Percentiles rank a stretch among this genome's conserved stretches.
These are phyloP conservation scores for Xestia sexstrigata DNA, from an alignment of 2,888 invertebrate species.

Conservation along the genomic window DNA sequence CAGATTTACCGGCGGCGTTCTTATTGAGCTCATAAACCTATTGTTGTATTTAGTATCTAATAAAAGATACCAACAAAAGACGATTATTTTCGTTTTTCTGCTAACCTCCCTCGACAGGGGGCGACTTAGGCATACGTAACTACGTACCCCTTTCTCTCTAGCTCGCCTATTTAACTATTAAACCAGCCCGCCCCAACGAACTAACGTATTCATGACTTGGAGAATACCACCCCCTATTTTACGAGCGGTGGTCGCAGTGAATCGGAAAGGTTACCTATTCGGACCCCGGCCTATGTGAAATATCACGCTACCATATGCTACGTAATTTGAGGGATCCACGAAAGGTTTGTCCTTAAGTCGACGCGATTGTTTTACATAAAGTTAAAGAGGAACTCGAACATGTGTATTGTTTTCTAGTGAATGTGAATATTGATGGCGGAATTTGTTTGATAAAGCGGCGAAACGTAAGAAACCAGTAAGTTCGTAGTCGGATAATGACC, in stretches of 20 bases:
- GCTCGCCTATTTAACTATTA: slow-evolving; percentile 87
- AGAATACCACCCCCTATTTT: slow-evolving; percentile 85
- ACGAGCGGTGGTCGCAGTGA: slow-evolving; percentile 85
- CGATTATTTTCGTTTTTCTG: slow-evolving; percentile 64
- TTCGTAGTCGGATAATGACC: neutral
- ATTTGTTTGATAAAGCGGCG: neutral
- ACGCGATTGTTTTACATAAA: slow-evolving; percentile 48
- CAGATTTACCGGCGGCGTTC: slow-evolving; percentile 12
- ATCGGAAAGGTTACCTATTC: slow-evolving; percentile 86
- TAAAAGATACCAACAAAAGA: slow-evolving; percentile 40
- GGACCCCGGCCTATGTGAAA: slow-evolving; percentile 80
- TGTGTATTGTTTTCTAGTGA: slow-evolving; percentile 23
- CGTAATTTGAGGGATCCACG: slow-evolving; percentile 78
- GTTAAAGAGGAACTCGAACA: slow-evolving; percentile 47
- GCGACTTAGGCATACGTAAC: slow-evolving; percentile 68
- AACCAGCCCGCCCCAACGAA: slow-evolving; percentile 80
- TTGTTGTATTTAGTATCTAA: slow-evolving; percentile 33
- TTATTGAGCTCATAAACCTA: slow-evolving; percentile 17
- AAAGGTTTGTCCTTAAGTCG: slow-evolving; percentile 64
- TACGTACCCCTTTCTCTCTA: slow-evolving; percentile 75
- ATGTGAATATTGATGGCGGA: neutral
- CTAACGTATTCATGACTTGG: slow-evolving; percentile 89
- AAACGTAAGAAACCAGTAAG: too few species aligned
- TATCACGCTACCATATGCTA: slow-evolving; percentile 81
- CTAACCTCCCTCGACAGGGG: slow-evolving; percentile 64